These are phyloP conservation scores for Pedicia rivosa DNA, from an alignment of 2,888 invertebrate species.

Conservation along the genomic window DNA sequence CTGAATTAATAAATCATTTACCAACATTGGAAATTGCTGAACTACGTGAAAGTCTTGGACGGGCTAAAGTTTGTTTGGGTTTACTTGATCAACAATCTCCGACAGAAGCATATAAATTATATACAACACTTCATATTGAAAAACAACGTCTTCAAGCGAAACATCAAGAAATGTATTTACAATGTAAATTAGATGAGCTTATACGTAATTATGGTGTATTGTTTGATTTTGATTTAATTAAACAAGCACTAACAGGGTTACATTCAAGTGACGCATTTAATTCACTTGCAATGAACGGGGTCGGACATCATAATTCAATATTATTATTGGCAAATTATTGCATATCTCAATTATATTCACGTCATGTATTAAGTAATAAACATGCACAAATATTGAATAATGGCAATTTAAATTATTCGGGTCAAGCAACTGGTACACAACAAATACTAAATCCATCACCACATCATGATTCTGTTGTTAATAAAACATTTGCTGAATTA, in stretches of 20 bases:
- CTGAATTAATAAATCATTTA: conserved; percentile 51
- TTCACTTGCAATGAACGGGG: conserved; percentile 12
- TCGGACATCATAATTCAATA: conserved; percentile 46
- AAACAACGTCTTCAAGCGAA: conserved; percentile 49
- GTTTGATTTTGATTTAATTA: conserved; percentile 49
- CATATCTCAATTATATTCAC: conserved; percentile 53
- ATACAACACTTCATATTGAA: conserved; percentile 42
- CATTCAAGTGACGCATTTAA: conserved; percentile 33
- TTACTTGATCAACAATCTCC: conserved; percentile 37
- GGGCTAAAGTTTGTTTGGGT: conserved; percentile 41
- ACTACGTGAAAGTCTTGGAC: conserved; percentile 43
- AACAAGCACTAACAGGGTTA: conserved; percentile 46
- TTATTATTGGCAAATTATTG: conserved; percentile 61
- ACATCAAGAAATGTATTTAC: conserved; percentile 54
- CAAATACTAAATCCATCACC: conserved; percentile 11
- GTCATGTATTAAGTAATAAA: conserved; percentile 35
- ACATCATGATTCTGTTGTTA: conserved; percentile 11
- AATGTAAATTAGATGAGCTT: conserved; percentile 53
- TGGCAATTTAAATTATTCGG: conserved; percentile 26
- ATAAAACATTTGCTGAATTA: conserved; percentile 22
- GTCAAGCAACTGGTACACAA: conserved; percentile 19
- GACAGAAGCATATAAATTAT: conserved; percentile 42
- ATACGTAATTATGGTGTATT: conserved; percentile 47
- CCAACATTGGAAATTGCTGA: conserved; percentile 49
- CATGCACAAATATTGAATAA: conserved; percentile 35